These are phyloP conservation scores for Sterna hirundo DNA, from an alignment of 2,113 vertebrate genomes.

Conservation along the genomic window DNA sequence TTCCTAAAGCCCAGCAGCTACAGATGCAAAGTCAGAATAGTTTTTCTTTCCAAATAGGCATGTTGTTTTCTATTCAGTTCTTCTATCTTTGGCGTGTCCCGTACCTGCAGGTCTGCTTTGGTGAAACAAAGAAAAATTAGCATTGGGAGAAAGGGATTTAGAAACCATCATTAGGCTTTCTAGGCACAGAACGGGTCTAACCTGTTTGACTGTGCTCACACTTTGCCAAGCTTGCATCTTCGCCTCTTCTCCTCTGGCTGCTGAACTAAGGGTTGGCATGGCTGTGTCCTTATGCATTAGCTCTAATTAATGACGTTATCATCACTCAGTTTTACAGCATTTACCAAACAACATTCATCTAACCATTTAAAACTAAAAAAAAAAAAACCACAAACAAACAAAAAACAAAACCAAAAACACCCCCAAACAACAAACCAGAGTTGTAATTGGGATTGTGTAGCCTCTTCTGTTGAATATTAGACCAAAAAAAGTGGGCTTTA, in stretches of 20 bases:
- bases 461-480: not conserved
- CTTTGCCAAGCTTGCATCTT: not conserved
- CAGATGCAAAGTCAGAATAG: not conserved
- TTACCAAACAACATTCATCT: not conserved
- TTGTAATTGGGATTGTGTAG: not conserved
- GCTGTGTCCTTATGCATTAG: not conserved
- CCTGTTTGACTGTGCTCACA: not conserved
- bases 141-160: slow-evolving; percentile 25
- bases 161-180: slow-evolving; percentile 16
- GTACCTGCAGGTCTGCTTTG: not conserved
- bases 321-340: not conserved
- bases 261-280: not conserved
- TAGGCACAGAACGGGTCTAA: slow-evolving; percentile 32
- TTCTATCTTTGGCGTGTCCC: not conserved
- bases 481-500: not conserved
- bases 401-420: no score
- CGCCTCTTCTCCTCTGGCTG: not conserved
- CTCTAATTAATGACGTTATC: not conserved
- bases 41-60: not conserved
- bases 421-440: no score
- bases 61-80: not conserved
- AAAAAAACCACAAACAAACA: not conserved
- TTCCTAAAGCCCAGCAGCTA: not conserved
- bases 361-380: not conserved
- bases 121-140: slow-evolving; percentile 17